phyloP scores from a whole-genome alignment of 2,797 vertebrate species.

The Netta rufina region DNA sequence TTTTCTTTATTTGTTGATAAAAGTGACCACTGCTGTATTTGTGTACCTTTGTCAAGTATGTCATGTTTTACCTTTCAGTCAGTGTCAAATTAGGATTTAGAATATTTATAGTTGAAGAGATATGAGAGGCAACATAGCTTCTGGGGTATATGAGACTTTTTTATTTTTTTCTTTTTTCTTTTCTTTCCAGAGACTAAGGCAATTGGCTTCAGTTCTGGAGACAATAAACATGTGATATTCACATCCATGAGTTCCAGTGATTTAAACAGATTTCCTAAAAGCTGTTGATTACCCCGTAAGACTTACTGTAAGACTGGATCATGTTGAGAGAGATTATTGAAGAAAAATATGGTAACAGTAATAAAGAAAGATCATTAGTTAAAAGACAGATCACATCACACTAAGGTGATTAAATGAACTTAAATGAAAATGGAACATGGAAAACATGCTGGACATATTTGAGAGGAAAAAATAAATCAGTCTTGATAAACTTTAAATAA shows the following conservation, averaged over 20 bases:
- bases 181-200: background rate
- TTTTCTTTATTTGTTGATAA: background rate
- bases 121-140: background rate
- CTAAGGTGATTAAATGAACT: background rate
- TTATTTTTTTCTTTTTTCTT: no score
- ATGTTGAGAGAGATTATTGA: background rate
- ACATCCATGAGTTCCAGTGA: no score
- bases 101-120: background rate
- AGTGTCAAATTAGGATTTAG: background rate
- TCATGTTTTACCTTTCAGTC: background rate
- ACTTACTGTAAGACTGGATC: background rate
- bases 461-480: background rate
- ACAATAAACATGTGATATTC: background rate
- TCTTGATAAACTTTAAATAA: background rate
- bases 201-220: background rate
- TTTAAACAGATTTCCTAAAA: background rate
- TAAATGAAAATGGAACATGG: background rate
- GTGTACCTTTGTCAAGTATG: background rate
- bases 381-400: background rate
- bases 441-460: background rate
- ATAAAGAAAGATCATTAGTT: background rate
- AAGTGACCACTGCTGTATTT: background rate
- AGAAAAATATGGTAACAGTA: background rate
- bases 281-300: background rate
- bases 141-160: background rate